Base-by-base conservation (phyloP, 1,140 invertebrate species). In the Wasmannia auropunctata region DNA sequence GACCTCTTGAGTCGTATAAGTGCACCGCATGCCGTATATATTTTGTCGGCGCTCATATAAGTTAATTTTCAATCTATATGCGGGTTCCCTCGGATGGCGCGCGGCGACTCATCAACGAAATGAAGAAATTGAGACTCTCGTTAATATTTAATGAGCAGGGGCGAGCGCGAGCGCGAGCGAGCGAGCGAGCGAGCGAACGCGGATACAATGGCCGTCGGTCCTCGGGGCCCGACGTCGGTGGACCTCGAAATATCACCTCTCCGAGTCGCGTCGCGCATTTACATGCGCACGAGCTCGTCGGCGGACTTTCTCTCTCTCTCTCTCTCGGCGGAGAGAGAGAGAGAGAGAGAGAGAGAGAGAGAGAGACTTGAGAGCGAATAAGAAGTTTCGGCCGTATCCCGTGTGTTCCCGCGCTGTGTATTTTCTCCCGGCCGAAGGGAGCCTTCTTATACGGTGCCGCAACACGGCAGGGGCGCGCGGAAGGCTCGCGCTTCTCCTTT, bases 31-130 rank as follows among this genome's bases (percentile, higher is more conserved):
- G 87, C 86, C 86, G 85, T 91, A 92, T 91, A 92, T 95, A 95
- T 95, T 95, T 95, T 94, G 94, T 93, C 92, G 94, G 92, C 91
- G 92, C 94, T 95, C 95, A 94, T 95, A 95, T 95, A 95, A 95
- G 94, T 95, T 95, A 95, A 95, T 95, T 95, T 95, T 95, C 95
- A 95, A 95, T 95, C 95, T 95, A 95, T 95, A 95, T 95, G 95
- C 95, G 93, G 93, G 92, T 92, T 93, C 88, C 93, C 88, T 86
- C 89, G 91, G 91, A 93, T 93, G 91, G 93, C 88, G 92, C 93
- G 88, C 93, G 91, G 93, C 92, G 93, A 94, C 93, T 94, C 93
- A 95, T 93, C 93, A 94, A 92, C 93, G 92, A 95, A 95, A 95
- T 95, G 93, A 95, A 95, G 94, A 95, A 95, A 95, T 95, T 95